Evolutionary conservation across 37 sponge, comb jelly and placozoan genomes (phyloP).

Genomic region (Aphrocallistes beatrix): DNA sequence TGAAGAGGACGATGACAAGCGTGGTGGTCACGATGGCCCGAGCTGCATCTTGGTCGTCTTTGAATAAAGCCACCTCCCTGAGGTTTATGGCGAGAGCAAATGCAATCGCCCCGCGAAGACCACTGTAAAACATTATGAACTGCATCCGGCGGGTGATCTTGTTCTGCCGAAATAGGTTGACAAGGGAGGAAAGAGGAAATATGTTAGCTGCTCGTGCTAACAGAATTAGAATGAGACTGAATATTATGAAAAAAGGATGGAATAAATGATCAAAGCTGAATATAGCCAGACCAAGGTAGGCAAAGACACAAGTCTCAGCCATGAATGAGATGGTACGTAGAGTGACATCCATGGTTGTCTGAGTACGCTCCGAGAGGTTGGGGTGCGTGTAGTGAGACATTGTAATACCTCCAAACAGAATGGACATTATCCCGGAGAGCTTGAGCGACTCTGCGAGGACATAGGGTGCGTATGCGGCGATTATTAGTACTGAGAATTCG

Average conservation of each 20-base stretch:
- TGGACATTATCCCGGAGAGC: slow-evolving; percentile 89
- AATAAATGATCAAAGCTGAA: slow-evolving; percentile 71
- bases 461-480: slow-evolving; percentile 82
- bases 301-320: slow-evolving; percentile 91
- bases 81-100: slow-evolving; percentile 77
- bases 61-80: slow-evolving; percentile 22
- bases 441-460: slow-evolving; percentile 75
- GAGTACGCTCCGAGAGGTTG: slow-evolving; percentile 82
- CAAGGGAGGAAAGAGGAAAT: slow-evolving; percentile 60
- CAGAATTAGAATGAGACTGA: slow-evolving; percentile 62
- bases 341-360: slow-evolving; percentile 75
- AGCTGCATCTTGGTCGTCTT: slow-evolving; percentile 29
- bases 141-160: slow-evolving; percentile 65
- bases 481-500: slow-evolving; percentile 69
- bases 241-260: not conserved
- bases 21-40: slow-evolving; percentile 61
- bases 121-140: slow-evolving; percentile 90
- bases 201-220: slow-evolving; percentile 78
- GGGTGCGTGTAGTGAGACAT: slow-evolving; percentile 94
- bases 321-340: slow-evolving; percentile 75
- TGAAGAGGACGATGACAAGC: slow-evolving; percentile 81
- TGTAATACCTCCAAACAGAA: slow-evolving; percentile 85
- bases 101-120: slow-evolving; percentile 85
- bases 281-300: slow-evolving; percentile 79
- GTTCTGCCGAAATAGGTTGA: slow-evolving; percentile 59